Base-by-base conservation (phyloP, 2,888 invertebrate genomes). In the Dryobotodes eremita region DNA sequence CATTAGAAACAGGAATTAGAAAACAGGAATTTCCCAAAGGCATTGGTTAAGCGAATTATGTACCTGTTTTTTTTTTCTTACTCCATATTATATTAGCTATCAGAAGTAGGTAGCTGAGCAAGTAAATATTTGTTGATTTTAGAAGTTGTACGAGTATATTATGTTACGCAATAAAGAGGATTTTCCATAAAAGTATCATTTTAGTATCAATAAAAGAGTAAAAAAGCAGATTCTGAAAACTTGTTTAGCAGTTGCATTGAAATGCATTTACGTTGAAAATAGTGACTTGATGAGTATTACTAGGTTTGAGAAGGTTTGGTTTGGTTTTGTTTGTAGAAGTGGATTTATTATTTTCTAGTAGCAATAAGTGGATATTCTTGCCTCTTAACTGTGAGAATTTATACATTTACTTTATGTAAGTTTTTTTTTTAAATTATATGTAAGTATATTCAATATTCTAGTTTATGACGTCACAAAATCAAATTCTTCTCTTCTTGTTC, bases 131-230 rank as follows among this genome's bases (percentile, higher is more conserved):
- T 26, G 62, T 61, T 78, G 62, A 64, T 64, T 64, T 61, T 53
- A 66, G 62, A 20, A 26, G 53, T 20, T 46, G 46, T 46, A 46
- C 46, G 46, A 48, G 36, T 72, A 46, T 62, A 36, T 57, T 71
- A 50, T 20, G 23, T 64, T 64, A 26, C 20, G 73, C n/a, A 66
- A 71, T 65, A 36, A 11, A 31, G 72, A 66, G n/a, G 50, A 31
- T 57, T 79, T 66, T 7, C 42, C 79, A 59, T 79, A 71, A 57
- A 42, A 46, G 59, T 31, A 42, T 20, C 7, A 31, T 57, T 65
- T 79, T 79, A 50, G 79, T 26, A 53, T 79, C 79, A 79, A 50
- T 71, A 46, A 31, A 31, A n/a, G 55, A 11, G 26, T 20, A 15
- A 79, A 71, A 79, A 71, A 79, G 17, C 31, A 15, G 23, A 50